Percentiles rank a stretch among this genome's conserved stretches.
Evolutionary conservation across 2,113 vertebrate genomes (phyloP).

Genomic region (Cheirogaleus medius): DNA sequence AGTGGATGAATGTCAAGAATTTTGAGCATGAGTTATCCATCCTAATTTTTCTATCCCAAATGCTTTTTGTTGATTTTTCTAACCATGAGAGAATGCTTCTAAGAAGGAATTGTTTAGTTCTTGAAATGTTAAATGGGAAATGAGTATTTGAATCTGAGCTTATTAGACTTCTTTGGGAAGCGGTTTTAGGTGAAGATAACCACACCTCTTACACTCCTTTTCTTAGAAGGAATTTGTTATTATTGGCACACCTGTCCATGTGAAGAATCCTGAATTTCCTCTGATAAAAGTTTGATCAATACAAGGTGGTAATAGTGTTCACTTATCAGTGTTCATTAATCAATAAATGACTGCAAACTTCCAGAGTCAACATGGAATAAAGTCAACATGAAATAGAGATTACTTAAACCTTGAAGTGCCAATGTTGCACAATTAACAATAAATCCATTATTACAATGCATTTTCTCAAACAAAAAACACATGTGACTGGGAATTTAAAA

Average conservation of each 20-base stretch:
- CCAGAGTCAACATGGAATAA: background rate
- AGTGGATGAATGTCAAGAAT: slow-evolving; percentile 37
- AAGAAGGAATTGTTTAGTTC: slow-evolving; percentile 4
- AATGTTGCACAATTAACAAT: slow-evolving; percentile 76
- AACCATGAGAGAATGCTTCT: background rate
- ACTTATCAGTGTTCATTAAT: slow-evolving; percentile 53
- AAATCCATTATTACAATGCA: slow-evolving; percentile 75
- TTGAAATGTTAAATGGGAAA: background rate
- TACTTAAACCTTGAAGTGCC: slow-evolving; percentile 57
- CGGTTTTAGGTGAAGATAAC: background rate
- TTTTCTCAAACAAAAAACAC: slow-evolving; percentile 78
- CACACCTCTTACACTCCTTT: background rate
- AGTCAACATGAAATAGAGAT: slow-evolving; percentile 21
- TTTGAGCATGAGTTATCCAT: slow-evolving; percentile 38
- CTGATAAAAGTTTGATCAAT: slow-evolving; percentile 43
- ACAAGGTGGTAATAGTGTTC: background rate
- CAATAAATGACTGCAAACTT: slow-evolving; percentile 51
- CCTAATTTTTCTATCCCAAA: slow-evolving; percentile 32
- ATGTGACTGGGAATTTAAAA: slow-evolving; percentile 76
- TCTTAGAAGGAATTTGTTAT: slow-evolving; percentile 23
- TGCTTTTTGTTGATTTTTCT: slow-evolving; percentile 13
- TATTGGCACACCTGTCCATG: background rate
- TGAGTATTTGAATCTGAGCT: background rate
- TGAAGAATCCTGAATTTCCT: slow-evolving; percentile 13
- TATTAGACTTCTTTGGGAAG: background rate